phyloP scores from a whole-genome alignment of 1,140 invertebrate species.

The Apocrypta bakeri region DNA sequence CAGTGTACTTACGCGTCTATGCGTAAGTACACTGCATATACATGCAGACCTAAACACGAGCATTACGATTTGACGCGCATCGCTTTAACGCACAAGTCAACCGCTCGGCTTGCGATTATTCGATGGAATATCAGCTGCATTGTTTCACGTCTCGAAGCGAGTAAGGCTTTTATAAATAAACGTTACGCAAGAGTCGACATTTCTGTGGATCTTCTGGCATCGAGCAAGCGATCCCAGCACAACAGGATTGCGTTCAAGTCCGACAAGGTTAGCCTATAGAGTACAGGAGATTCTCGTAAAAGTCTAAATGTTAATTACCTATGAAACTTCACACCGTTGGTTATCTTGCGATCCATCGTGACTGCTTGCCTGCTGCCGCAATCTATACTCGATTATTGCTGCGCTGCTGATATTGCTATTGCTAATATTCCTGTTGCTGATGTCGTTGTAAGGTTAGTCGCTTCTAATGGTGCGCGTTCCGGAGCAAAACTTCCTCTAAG shows the following conservation, averaged over 20 bases:
- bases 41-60: no score
- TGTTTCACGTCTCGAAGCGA: slow-evolving; percentile 34
- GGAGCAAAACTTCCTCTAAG: not conserved
- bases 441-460: no score
- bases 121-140: slow-evolving; percentile 18
- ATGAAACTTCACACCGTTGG: slow-evolving; percentile 56
- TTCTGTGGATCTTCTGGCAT: not conserved
- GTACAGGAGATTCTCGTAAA: slow-evolving; percentile 7
- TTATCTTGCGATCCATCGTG: slow-evolving; percentile 41
- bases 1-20: no score
- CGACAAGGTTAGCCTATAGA: not conserved
- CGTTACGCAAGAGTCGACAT: not conserved
- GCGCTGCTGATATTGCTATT: no score
- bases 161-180: slow-evolving; percentile 29
- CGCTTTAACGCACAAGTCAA: no score
- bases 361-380: not conserved
- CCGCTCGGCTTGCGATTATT: not conserved
- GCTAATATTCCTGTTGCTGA: no score
- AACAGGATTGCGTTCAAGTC: no score
- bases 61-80: no score
- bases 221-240: no score
- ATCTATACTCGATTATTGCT: not conserved
- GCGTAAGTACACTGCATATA: no score
- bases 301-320: slow-evolving; percentile 56
- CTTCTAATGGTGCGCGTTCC: slow-evolving; percentile 17